Percentiles rank a stretch among this genome's conserved stretches.
Conservation (phyloP, 2,113 vertebrate species). For the Callionymus lyra region DNA sequence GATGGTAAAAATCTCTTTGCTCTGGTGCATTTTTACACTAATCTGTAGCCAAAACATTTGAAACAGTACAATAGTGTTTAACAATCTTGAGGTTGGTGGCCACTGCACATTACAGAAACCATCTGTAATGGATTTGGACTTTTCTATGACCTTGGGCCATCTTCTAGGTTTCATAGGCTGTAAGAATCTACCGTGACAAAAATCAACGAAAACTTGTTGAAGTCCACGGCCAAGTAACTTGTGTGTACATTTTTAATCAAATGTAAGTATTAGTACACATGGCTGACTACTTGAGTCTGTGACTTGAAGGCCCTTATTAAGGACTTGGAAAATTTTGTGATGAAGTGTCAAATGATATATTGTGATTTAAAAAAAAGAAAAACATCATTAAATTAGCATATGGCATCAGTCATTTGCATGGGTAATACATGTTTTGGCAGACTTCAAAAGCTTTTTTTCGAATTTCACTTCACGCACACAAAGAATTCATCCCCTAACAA, state of each 20-base stretch:
- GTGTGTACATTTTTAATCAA: constrained; percentile 9
- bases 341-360: constrained; percentile 37
- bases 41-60: too few species aligned
- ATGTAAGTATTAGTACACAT: constrained; percentile 5
- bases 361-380: constrained; percentile 27
- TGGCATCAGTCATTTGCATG: constrained; percentile 37
- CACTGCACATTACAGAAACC: too few species aligned
- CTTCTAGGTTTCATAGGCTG: too few species aligned
- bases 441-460: constrained; percentile 43
- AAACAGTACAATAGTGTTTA: too few species aligned
- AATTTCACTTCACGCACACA: constrained; percentile 16
- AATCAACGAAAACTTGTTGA: too few species aligned
- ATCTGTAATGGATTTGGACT: too few species aligned
- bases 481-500: constrained; percentile 40
- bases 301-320: too few species aligned
- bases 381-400: not conserved
- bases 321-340: constrained; percentile 20
- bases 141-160: too few species aligned
- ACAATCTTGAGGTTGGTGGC: too few species aligned
- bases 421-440: constrained; percentile 31
- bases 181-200: too few species aligned
- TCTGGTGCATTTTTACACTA: too few species aligned
- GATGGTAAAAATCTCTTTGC: too few species aligned
- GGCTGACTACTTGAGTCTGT: constrained; percentile 11
- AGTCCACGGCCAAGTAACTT: not conserved